These are phyloP conservation scores for Athripsodes cinereus DNA, from an alignment of 2,888 invertebrate genomes.

Conservation along the genomic window DNA sequence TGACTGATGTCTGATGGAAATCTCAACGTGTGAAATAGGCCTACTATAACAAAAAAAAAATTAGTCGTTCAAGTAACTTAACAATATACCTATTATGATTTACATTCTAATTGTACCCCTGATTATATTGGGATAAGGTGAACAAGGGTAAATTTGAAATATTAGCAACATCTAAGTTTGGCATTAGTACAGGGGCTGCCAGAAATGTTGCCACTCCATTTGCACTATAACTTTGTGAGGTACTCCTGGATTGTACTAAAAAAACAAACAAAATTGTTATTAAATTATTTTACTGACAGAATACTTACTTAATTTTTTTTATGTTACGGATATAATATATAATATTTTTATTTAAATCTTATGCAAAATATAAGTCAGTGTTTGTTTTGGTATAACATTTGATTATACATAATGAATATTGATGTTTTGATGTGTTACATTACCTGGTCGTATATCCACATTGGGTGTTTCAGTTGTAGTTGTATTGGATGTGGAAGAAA, in stretches of 20 bases:
- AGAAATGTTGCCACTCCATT: slow-evolving; percentile 17
- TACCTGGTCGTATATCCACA: neutral
- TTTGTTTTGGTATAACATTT: too few species aligned
- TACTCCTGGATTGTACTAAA: slow-evolving; percentile 7
- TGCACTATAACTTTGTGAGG: slow-evolving; percentile 8
- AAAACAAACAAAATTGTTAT: slow-evolving; percentile 3
- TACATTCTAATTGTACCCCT: slow-evolving; percentile 22
- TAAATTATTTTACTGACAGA: too few species aligned
- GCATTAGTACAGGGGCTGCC: slow-evolving; percentile 15
- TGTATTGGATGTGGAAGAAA: neutral
- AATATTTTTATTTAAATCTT: neutral
- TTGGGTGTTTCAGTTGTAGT: neutral
- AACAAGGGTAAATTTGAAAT: slow-evolving; percentile 20
- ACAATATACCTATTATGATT: too few species aligned
- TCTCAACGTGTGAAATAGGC: too few species aligned
- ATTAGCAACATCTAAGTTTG: slow-evolving; percentile 20
- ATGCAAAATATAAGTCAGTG: too few species aligned
- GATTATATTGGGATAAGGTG: slow-evolving; percentile 21
- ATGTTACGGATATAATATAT: too few species aligned
- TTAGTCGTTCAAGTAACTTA: too few species aligned
- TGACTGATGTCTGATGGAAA: too few species aligned
- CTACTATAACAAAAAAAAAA: too few species aligned
- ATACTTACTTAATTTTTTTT: too few species aligned
- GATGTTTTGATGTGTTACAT: too few species aligned
- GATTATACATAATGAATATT: too few species aligned